A percentile compares a stretch with the other conserved stretches of the same genome.
phyloP scores from a whole-genome alignment of 2,888 invertebrate species.

The Leucozona laternaria region DNA sequence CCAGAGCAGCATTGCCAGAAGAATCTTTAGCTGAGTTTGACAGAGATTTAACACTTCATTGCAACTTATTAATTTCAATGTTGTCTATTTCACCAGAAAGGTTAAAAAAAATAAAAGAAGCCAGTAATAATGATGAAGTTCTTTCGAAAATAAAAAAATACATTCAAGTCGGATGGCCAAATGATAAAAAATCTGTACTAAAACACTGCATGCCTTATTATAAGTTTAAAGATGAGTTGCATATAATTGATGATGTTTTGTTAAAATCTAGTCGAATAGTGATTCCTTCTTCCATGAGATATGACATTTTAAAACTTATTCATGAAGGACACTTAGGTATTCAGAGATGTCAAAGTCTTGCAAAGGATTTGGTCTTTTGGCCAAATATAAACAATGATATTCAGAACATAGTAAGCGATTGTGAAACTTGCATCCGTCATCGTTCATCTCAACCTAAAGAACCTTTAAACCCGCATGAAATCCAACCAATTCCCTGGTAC shows the following conservation, averaged over 20 bases:
- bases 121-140: constrained; percentile 23
- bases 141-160: constrained; percentile 55
- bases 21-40: constrained; percentile 54
- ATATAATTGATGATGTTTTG: constrained; percentile 52
- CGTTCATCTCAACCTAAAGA: constrained; percentile 54
- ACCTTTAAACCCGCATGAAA: constrained; percentile 38
- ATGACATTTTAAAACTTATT: constrained; percentile 32
- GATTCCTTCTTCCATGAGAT: constrained; percentile 37
- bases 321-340: constrained; percentile 64
- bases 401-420: constrained; percentile 62
- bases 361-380: constrained; percentile 36
- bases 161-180: constrained; percentile 62
- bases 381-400: constrained; percentile 67
- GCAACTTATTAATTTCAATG: constrained; percentile 60
- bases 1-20: constrained; percentile 40
- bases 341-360: constrained; percentile 36
- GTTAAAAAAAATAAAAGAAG: constrained; percentile 30
- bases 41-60: constrained; percentile 65
- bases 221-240: constrained; percentile 39
- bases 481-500: constrained; percentile 39
- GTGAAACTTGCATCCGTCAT: constrained; percentile 69
- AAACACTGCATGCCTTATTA: constrained; percentile 29
- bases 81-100: constrained; percentile 45
- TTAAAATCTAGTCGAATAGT: constrained; percentile 45
- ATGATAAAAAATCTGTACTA: constrained; percentile 50